Percentiles rank a stretch among this genome's conserved stretches.
phyloP scores from a whole-genome alignment of 2,888 invertebrate species.

The Serripes groenlandicus region DNA sequence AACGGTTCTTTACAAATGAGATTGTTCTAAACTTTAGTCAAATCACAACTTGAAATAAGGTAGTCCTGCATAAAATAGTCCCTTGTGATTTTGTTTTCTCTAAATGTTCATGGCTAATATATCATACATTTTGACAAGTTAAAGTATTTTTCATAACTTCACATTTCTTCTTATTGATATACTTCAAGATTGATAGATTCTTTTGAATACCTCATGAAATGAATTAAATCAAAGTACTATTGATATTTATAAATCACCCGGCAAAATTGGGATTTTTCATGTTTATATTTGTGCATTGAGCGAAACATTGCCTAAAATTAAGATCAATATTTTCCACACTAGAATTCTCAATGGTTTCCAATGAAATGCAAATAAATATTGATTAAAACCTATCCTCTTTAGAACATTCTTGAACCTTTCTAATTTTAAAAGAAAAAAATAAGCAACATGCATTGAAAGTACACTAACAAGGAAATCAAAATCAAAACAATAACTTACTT shows the following conservation, averaged over 20 bases:
- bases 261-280: conserved; percentile 3
- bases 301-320: conserved; percentile 10
- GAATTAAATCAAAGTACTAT: conserved; percentile 21
- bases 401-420: not conserved
- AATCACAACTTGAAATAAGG: not conserved
- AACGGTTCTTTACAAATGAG: no score
- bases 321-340: conserved; percentile 1
- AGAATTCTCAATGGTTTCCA: conserved; percentile 1
- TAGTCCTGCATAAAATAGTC: conserved; percentile 16
- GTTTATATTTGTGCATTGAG: conserved; percentile 20
- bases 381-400: not conserved
- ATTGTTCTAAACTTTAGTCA: no score
- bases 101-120: not conserved
- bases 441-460: no score
- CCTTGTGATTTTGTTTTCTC: no score
- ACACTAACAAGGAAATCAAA: no score
- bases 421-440: no score
- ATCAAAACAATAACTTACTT: no score
- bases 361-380: conserved; percentile 6
- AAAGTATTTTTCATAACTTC: conserved; percentile 10
- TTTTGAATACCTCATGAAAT: conserved; percentile 12
- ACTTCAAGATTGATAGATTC: conserved; percentile 10
- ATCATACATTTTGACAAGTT: conserved; percentile 22
- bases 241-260: conserved; percentile 19
- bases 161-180: conserved; percentile 17